These are phyloP conservation scores for Heliconius charithonia DNA, from an alignment of 2,888 invertebrate species.

Conservation along the genomic window DNA sequence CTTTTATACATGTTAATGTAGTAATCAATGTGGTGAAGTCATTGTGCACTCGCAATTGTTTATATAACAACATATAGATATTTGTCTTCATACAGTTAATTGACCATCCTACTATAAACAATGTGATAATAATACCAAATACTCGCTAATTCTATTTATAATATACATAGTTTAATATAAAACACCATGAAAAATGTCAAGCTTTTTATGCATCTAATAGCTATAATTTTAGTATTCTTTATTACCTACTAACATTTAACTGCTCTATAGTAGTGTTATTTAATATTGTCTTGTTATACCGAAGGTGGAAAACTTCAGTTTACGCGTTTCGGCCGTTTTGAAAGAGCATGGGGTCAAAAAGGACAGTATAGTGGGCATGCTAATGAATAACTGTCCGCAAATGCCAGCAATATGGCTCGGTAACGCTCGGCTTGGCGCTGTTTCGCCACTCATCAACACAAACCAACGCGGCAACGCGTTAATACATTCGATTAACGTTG, in stretches of 20 bases:
- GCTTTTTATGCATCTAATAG: neutral
- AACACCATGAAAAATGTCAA: neutral
- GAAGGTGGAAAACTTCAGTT: constrained; percentile 93
- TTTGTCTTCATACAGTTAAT: neutral
- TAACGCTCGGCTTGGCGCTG: constrained; percentile 92
- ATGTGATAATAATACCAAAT: neutral
- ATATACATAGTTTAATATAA: neutral
- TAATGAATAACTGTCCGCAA: constrained; percentile 96
- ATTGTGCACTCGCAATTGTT: neutral
- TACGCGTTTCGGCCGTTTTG: constrained; percentile 92
- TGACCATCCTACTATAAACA: neutral
- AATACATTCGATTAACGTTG: constrained; percentile 93
- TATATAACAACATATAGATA: neutral
- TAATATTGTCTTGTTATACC: constrained; percentile 50
- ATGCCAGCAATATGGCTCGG: constrained; percentile 97
- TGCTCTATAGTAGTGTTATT: neutral
- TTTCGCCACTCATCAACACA: constrained; percentile 96
- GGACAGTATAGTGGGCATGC: constrained; percentile 94
- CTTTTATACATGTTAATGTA: neutral
- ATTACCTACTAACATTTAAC: neutral
- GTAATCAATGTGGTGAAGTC: neutral
- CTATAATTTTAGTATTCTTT: neutral
- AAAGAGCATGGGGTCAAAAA: constrained; percentile 91
- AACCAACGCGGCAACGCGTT: constrained; percentile 93
- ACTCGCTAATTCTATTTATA: neutral